Evolutionary conservation across 2,888 invertebrate species (phyloP), one percentile per base, ranked within the genome.

Genomic region (Rotaria socialis): DNA sequence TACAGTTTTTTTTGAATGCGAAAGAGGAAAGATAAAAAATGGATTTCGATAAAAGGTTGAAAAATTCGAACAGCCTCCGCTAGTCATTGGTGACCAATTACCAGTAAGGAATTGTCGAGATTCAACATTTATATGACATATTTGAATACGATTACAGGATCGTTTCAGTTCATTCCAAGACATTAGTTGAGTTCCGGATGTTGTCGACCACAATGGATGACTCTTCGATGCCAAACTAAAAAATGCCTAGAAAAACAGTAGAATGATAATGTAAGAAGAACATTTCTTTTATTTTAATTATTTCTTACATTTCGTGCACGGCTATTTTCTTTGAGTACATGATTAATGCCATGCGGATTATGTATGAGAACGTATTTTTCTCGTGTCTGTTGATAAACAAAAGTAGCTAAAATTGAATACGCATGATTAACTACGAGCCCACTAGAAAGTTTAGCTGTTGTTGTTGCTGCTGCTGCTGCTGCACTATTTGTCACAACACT

Each of bases 121-220:
- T 47, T 80, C 24, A n/a, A 47, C 47, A 47, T 8, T 11, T 3
- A 47, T 6, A 80, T 80, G 11, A 47, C 80, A 80, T n/a, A 80
- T 80, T n/a, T 80, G 80, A 80, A 80, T 47, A 14, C 80, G 43
- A 80, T 80, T 80, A 47, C 80, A 80, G 8, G n/a, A 10, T 80
- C 41, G 7, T n/a, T 43, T 80, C 0, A 80, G n/a, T 24, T 80
- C 80, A n/a, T 24, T 11, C 80, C 80, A 80, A 4, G 80, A 3
- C 24, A 80, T 24, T n/a, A 80, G 19, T 80, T 80, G 80, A 47
- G 80, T 80, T 47, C 80, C 80, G 24, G 43, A 47, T 47, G 43
- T 43, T n/a, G 47, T 80, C 0, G 24, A 2, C 80, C 80, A 80
- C 47, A 80, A n/a, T 47, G 47, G 80, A 43, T 47, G 43, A 41